phyloP scores from a whole-genome alignment of 2,888 invertebrate genomes.

The Venustoraphidia nigricollis region DNA sequence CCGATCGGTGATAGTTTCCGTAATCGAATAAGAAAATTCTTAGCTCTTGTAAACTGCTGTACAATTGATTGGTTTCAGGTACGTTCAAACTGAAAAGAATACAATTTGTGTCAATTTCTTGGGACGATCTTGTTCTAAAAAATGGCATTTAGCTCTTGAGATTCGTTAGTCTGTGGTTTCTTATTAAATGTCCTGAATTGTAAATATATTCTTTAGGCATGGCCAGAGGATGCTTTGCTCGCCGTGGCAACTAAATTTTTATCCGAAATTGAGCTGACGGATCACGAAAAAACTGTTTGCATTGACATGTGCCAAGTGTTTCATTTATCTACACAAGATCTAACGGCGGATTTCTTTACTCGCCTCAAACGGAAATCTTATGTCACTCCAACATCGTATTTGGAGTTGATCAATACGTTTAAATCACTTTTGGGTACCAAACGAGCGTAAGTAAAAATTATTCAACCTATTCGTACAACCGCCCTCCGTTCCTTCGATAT shows the following conservation, averaged over 20 bases:
- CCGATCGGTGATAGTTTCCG: constrained; percentile 77
- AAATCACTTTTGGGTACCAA: constrained; percentile 62
- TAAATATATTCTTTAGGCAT: constrained; percentile 37
- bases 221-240: constrained; percentile 85
- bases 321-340: constrained; percentile 63
- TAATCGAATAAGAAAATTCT: constrained; percentile 75
- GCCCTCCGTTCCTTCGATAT: neutral
- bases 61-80: constrained; percentile 93
- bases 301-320: constrained; percentile 83
- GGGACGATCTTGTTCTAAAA: too few species aligned
- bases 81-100: neutral
- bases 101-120: too few species aligned
- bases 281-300: constrained; percentile 56
- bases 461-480: too few species aligned
- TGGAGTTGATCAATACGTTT: constrained; percentile 83
- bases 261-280: constrained; percentile 60
- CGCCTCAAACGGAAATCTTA: constrained; percentile 67
- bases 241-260: constrained; percentile 79
- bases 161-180: too few species aligned
- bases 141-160: too few species aligned
- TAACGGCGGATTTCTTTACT: constrained; percentile 47
- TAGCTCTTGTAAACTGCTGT: constrained; percentile 85
- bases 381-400: constrained; percentile 85
- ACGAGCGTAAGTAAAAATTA: constrained; percentile 40
- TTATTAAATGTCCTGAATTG: neutral